phyloP scores from a whole-genome alignment of 2,888 invertebrate genomes.

The Lamellibrachia columna region DNA sequence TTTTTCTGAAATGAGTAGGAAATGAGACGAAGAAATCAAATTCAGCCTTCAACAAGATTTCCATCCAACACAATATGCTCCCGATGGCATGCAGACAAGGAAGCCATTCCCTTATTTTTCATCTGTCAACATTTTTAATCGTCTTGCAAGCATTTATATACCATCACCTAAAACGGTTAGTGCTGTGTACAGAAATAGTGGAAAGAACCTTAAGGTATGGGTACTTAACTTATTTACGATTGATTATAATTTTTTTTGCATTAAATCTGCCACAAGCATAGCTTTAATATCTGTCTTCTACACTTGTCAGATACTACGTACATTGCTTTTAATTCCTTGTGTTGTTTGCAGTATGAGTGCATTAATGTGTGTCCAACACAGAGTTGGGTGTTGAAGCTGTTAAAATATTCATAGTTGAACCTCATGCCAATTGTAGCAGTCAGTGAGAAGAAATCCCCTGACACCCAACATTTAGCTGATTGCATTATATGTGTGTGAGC shows the following conservation, averaged over 20 bases:
- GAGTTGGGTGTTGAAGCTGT: background rate
- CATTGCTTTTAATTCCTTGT: background rate
- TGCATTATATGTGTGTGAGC: background rate
- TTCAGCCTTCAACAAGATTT: no score
- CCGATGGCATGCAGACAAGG: no score
- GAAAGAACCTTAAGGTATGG: no score
- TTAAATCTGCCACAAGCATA: background rate
- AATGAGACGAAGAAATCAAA: no score
- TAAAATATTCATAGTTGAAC: background rate
- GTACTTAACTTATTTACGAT: background rate
- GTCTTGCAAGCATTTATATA: no score
- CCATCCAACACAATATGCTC: no score
- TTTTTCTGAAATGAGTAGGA: no score
- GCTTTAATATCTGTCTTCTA: background rate
- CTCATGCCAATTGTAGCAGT: background rate
- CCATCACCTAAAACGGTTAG: no score
- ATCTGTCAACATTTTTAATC: no score
- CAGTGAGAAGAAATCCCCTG: background rate
- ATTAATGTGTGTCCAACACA: background rate
- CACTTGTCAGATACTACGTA: background rate
- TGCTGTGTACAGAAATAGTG: no score
- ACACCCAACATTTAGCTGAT: background rate
- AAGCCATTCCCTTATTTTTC: no score
- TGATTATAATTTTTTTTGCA: background rate
- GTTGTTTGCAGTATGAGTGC: background rate